Evolutionary conservation across 2,113 vertebrate genomes (phyloP).

Genomic region (Xenopus laevis): DNA sequence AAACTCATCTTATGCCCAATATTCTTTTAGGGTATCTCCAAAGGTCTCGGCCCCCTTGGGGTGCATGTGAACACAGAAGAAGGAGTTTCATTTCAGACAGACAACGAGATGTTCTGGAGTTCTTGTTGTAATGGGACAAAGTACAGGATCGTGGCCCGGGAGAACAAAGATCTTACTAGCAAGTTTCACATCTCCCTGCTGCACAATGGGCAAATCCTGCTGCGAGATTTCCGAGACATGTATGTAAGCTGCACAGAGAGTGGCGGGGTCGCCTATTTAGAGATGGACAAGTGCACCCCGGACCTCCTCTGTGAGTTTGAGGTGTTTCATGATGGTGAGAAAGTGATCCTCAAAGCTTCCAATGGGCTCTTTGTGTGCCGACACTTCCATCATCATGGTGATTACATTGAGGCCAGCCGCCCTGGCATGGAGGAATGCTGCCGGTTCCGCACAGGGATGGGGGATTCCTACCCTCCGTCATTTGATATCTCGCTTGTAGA

Average conservation of each 20-base stretch:
- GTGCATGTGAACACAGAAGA: conserved; percentile 2
- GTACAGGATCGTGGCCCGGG: not conserved
- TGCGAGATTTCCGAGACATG: conserved; percentile 21
- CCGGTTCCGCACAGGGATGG: conserved; percentile 13
- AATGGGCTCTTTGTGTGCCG: conserved; percentile 24
- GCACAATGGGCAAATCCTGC: conserved; percentile 9
- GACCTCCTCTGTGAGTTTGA: conserved; percentile 29
- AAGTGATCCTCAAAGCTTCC: conserved; percentile 18
- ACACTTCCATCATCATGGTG: not conserved
- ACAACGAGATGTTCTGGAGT: conserved; percentile 27
- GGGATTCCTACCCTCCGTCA: conserved; percentile 19
- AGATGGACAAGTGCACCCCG: conserved; percentile 2
- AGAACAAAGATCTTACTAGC: conserved; percentile 15
- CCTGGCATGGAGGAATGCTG: conserved; percentile 2
- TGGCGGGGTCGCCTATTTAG: conserved; percentile 1
- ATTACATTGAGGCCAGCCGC: conserved; percentile 6
- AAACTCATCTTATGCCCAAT: not conserved
- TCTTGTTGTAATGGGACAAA: not conserved
- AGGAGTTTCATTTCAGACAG: conserved; percentile 28
- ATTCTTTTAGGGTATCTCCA: conserved; percentile 10
- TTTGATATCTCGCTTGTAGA: conserved; percentile 18
- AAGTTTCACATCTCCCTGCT: conserved; percentile 15
- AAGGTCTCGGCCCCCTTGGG: conserved; percentile 19
- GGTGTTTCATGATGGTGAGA: conserved; percentile 23
- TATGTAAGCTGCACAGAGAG: conserved; percentile 2